Conservation (phyloP, 2,888 invertebrate species). For the Drosophila kuntzei region DNA sequence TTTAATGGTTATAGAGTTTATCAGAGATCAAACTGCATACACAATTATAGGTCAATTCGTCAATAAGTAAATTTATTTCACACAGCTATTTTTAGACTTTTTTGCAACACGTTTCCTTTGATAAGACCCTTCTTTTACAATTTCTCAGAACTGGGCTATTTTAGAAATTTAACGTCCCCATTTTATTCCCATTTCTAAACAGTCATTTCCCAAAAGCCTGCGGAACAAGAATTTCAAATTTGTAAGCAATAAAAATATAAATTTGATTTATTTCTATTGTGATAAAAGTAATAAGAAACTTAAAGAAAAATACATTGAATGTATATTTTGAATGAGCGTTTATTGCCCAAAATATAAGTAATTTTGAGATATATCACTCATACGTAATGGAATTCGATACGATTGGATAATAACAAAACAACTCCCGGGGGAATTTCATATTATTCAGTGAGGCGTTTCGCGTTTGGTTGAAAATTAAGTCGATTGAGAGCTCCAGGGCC, state of each 20-base stretch:
- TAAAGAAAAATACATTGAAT: neutral
- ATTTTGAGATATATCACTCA: neutral
- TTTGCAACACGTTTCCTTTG: neutral
- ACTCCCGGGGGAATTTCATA: conserved; percentile 6
- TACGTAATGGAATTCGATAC: conserved; percentile 11
- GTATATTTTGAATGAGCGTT: neutral
- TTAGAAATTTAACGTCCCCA: neutral
- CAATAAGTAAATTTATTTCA: neutral
- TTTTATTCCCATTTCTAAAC: neutral
- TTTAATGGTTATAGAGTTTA: too few relatives aligned
- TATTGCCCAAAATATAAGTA: neutral
- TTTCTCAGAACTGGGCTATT: neutral
- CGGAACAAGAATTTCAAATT: neutral
- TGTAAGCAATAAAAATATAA: neutral
- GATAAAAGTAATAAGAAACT: neutral
- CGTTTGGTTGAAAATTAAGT: neutral
- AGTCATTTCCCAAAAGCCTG: too few relatives aligned
- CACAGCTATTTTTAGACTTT: neutral
- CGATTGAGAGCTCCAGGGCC: conserved; percentile 15
- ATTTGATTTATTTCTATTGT: neutral
- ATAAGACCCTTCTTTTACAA: neutral
- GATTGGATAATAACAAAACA: conserved; percentile 10
- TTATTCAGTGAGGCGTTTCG: conserved; percentile 12
- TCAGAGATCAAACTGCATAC: too few relatives aligned
- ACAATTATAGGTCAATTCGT: neutral